phyloP scores from a whole-genome alignment of 2,888 invertebrate genomes.

The Oeneis ivallda region DNA sequence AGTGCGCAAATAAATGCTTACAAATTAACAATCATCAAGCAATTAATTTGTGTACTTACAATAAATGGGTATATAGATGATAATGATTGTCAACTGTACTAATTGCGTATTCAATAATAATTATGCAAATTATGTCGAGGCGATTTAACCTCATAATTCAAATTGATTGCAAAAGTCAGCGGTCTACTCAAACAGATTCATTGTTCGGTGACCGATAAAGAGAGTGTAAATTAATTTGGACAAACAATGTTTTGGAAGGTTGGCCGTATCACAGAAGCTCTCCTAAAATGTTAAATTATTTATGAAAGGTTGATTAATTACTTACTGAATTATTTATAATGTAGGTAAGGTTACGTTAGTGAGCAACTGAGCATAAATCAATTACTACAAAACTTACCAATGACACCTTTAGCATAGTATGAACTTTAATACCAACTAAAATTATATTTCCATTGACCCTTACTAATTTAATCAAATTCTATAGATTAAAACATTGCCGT shows the following conservation, averaged over 20 bases:
- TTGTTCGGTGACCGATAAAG: conserved; percentile 15
- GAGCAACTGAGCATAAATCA: no score
- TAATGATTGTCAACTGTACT: conserved; percentile 12
- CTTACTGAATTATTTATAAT: not conserved
- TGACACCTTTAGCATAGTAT: no score
- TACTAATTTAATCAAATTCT: no score
- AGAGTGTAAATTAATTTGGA: conserved; percentile 18
- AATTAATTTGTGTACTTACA: conserved; percentile 9
- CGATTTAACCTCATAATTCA: conserved; percentile 20
- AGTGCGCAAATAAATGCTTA: no score
- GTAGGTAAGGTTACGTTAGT: no score
- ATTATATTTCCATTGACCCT: no score
- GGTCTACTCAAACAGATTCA: conserved; percentile 16
- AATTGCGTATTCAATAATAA: conserved; percentile 20
- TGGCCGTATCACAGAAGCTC: not conserved
- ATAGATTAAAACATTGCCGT: no score
- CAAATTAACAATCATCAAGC: not conserved
- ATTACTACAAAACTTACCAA: no score
- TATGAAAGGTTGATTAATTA: conserved; percentile 13
- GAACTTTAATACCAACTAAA: no score
- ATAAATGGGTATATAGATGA: conserved; percentile 8
- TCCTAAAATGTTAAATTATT: conserved; percentile 14
- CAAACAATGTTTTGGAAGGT: conserved; percentile 12
- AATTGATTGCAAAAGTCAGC: conserved; percentile 18
- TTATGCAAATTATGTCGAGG: conserved; percentile 15